Evolutionary conservation across 1,140 invertebrate genomes (phyloP).

Genomic region (Diabrotica virgifera): DNA sequence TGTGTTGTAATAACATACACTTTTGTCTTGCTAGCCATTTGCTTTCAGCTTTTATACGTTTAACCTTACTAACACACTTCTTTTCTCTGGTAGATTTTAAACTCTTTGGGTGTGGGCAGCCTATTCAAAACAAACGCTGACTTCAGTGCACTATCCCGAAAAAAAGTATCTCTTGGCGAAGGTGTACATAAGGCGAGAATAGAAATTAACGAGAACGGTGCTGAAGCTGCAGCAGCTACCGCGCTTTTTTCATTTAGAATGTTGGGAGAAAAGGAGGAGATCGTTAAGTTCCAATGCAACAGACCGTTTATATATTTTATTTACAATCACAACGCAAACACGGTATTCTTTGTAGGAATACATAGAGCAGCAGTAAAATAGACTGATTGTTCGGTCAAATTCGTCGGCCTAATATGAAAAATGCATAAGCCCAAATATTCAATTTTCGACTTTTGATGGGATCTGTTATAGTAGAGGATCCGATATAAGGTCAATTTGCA

Average conservation of each 20-base stretch:
- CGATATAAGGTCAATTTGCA: too few relatives aligned
- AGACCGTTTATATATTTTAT: slow-evolving; percentile 67
- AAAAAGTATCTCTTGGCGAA: slow-evolving; percentile 50
- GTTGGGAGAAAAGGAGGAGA: slow-evolving; percentile 60
- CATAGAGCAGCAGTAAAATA: slow-evolving; percentile 44
- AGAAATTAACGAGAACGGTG: slow-evolving; percentile 61
- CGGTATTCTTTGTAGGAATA: slow-evolving; percentile 60
- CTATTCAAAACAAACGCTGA: slow-evolving; percentile 51
- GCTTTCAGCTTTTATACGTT: too few relatives aligned
- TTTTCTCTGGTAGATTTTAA: slow-evolving; percentile 38
- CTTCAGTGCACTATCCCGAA: slow-evolving; percentile 42
- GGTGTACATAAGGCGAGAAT: slow-evolving; percentile 61
- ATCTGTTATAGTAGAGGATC: too few relatives aligned
- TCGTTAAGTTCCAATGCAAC: slow-evolving; percentile 59
- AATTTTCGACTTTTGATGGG: too few relatives aligned
- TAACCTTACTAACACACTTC: slow-evolving; percentile 14
- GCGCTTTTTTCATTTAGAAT: slow-evolving; percentile 58
- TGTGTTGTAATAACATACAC: too few relatives aligned
- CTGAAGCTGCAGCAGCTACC: slow-evolving; percentile 62
- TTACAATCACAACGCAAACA: slow-evolving; percentile 54
- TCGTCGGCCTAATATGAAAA: too few relatives aligned
- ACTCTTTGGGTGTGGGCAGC: slow-evolving; percentile 56
- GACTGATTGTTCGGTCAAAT: too few relatives aligned
- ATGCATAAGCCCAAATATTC: too few relatives aligned
- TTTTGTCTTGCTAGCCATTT: too few relatives aligned